A percentile compares a stretch with the other conserved stretches of the same genome.
Evolutionary conservation across 2,113 vertebrate species (phyloP).

Genomic region (Nothoprocta pentlandii): DNA sequence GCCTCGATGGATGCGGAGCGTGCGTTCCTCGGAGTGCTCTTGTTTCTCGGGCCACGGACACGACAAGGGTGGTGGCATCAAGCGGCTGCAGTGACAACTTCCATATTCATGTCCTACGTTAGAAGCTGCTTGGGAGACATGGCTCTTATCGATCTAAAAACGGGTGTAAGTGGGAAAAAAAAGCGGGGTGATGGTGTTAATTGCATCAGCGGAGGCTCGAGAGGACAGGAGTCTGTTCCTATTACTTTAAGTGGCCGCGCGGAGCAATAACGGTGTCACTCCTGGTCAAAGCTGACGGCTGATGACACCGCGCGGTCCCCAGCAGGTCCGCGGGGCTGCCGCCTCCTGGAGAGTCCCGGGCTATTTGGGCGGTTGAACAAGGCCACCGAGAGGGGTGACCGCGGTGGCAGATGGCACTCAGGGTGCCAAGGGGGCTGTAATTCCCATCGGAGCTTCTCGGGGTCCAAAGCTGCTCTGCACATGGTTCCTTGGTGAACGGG

Average conservation of each 20-base stretch:
- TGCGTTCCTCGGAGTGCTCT: too few relatives aligned
- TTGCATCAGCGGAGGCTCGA: not conserved
- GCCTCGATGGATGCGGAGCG: too few relatives aligned
- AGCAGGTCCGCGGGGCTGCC: fast-evolving
- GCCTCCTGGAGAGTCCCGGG: not conserved
- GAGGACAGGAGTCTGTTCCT: conserved; percentile 21
- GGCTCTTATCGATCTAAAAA: not conserved
- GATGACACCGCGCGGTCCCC: not conserved
- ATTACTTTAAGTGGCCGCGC: conserved; percentile 33
- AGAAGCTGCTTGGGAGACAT: not conserved
- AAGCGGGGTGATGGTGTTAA: conserved; percentile 28
- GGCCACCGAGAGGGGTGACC: not conserved
- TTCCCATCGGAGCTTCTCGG: too few relatives aligned
- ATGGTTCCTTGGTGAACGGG: too few relatives aligned
- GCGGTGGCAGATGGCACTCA: fast-evolving
- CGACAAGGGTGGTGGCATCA: not conserved
- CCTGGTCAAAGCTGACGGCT: conserved; percentile 40
- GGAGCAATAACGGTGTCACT: conserved; percentile 24
- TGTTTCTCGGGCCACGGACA: not conserved
- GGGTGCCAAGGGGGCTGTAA: too few relatives aligned
- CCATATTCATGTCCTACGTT: not conserved
- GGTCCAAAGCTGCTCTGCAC: too few relatives aligned
- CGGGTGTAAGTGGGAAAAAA: not conserved
- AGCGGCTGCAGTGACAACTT: not conserved
- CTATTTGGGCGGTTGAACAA: fast-evolving